Evolutionary conservation across 2,797 vertebrate species (phyloP).

Genomic region (Spea hammondii): DNA sequence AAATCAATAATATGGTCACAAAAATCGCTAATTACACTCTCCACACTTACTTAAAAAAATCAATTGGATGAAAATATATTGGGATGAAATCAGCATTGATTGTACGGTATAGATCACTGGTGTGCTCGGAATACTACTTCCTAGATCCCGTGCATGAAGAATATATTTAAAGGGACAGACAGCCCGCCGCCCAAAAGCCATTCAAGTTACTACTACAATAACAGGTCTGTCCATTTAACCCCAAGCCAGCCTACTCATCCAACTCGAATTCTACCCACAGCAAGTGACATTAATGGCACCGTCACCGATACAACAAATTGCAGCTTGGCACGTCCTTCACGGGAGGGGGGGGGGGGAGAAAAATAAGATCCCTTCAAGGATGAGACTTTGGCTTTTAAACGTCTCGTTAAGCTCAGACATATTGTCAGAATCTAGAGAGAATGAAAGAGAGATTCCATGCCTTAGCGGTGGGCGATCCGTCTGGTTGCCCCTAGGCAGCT

Average conservation of each 20-base stretch:
- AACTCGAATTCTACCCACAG: too few relatives aligned
- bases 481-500: constrained; percentile 71
- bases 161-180: constrained; percentile 20
- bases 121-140: background rate
- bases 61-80: too few relatives aligned
- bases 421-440: constrained; percentile 18
- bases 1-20: background rate
- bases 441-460: constrained; percentile 44
- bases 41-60: too few relatives aligned
- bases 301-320: constrained; percentile 15
- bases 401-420: constrained; percentile 15
- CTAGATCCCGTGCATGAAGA: background rate
- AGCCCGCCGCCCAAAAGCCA: too few relatives aligned
- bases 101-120: background rate
- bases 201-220: too few relatives aligned
- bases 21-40: background rate
- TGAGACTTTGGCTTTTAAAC: background rate
- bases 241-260: too few relatives aligned
- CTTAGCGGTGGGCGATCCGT: constrained; percentile 50
- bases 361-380: background rate
- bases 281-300: background rate
- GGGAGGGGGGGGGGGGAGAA: background rate
- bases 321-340: constrained; percentile 33
- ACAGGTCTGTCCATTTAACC: too few relatives aligned
- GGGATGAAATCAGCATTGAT: too few relatives aligned